Base-by-base conservation (phyloP, 2,113 vertebrate genomes). In the Lonchura striata region DNA sequence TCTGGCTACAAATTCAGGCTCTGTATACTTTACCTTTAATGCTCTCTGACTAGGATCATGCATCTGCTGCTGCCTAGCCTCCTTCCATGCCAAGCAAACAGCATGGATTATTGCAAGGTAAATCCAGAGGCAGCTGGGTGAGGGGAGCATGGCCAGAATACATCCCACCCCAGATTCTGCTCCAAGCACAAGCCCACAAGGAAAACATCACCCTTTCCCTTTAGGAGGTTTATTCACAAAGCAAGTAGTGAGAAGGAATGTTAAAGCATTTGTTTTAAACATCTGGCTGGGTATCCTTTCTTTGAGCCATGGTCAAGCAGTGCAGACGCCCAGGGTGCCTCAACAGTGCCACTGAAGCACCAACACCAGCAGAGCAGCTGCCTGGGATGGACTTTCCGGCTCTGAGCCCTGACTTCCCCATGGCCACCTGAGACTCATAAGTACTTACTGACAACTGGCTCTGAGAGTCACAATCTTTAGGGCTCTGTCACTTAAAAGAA, bases 311-410 rank as follows among this genome's bases (percentile, higher is more conserved):
- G 15, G 13, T n/a, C 30, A 63, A 78, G 28, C 4, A 54, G 10
- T 22, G 7, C 4, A 10, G 9, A 33, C 25, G 4, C 24, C 16
- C 3, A 0, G 11, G 7, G 9, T 5, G 1, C 16, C 16, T 65
- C 0, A 0, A 9, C 13, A 35, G 12, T 21, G n/a, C 7, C 23
- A 30, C 5, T 0, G 0, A 37, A 54, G 33, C 33, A 56, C 23
- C 2, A 1, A 18, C 23, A 42, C 20, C 4, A 8, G 39, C 37
- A 23, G 25, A 80, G 22, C 19, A 50, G 41, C 50, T 82, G 42
- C 9, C 46, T 72, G 19, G 41, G 18, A 6, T 78, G 37, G n/a
- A 11, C 2, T 0, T 44, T 76, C 49, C 70, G 57, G 12, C 9
- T 50, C 35, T 64, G 21, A 47, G 6, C 27, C n/a, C n/a, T 66